phyloP scores from a whole-genome alignment of 2,888 invertebrate species.

The Erpobdella octoculata region DNA sequence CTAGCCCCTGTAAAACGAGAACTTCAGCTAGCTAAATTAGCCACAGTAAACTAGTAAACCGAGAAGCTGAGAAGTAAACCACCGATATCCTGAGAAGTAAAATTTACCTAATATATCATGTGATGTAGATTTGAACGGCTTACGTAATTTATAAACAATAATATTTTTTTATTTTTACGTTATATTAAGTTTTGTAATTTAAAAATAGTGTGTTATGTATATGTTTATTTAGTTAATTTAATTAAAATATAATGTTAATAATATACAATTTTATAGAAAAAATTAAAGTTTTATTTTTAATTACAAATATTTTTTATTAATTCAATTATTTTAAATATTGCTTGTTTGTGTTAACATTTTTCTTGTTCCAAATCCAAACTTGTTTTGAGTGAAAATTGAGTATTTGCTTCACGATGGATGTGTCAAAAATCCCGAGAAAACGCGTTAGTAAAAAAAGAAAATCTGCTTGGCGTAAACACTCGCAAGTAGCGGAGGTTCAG shows the following conservation, averaged over 20 bases:
- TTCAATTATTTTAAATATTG: neutral
- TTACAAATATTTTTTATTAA: neutral
- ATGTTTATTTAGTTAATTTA: neutral
- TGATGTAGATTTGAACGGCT: no score
- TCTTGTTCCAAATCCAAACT: neutral
- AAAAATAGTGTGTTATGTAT: neutral
- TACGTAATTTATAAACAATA: no score
- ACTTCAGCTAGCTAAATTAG: no score
- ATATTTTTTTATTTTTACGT: no score
- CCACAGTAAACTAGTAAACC: no score
- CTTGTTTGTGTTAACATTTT: neutral
- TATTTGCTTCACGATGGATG: neutral
- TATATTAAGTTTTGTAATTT: no score
- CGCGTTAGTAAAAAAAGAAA: slow-evolving; percentile 22
- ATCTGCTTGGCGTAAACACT: slow-evolving; percentile 24
- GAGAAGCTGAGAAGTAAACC: no score
- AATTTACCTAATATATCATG: no score
- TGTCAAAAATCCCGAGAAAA: neutral
- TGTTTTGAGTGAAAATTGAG: neutral
- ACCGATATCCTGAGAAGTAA: no score
- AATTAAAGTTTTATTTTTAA: neutral
- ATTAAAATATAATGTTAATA: neutral
- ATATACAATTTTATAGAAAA: neutral
- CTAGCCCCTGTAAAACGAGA: no score
- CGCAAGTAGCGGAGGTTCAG: neutral